Percentiles rank a stretch among this genome's conserved stretches.
These are phyloP conservation scores for Nebria salina DNA, from an alignment of 2,888 invertebrate species.

Conservation along the genomic window DNA sequence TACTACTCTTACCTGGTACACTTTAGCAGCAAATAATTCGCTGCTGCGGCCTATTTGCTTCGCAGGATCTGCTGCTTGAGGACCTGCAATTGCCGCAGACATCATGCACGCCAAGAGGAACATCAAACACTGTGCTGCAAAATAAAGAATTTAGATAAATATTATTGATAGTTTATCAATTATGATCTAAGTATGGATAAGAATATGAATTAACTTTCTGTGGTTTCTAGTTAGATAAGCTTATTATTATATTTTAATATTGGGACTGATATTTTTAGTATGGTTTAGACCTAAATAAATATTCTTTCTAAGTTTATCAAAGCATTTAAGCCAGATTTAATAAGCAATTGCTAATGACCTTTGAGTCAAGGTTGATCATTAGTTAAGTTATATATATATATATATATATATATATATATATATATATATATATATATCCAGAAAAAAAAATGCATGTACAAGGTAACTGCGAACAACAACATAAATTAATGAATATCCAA, in stretches of 20 bases:
- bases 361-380: not conserved
- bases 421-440: not conserved
- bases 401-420: not conserved
- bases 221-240: too few relatives aligned
- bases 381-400: not conserved
- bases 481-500: too few relatives aligned
- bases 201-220: too few relatives aligned
- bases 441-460: not conserved
- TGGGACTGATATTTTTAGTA: not conserved
- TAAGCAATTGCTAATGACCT: not conserved
- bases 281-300: not conserved
- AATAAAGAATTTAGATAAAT: not conserved
- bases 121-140: conserved; percentile 9
- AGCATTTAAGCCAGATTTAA: not conserved
- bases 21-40: conserved; percentile 27
- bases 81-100: not conserved
- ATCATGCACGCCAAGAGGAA: conserved; percentile 18
- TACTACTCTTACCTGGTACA: conserved; percentile 29
- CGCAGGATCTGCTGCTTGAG: not conserved
- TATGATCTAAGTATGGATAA: not conserved
- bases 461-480: not conserved
- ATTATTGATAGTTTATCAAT: not conserved
- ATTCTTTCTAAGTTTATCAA: not conserved
- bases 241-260: not conserved
- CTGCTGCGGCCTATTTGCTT: conserved; percentile 16